Evolutionary conservation across 2,797 vertebrate species (phyloP).

Genomic region (Phataginus tetradactyla): DNA sequence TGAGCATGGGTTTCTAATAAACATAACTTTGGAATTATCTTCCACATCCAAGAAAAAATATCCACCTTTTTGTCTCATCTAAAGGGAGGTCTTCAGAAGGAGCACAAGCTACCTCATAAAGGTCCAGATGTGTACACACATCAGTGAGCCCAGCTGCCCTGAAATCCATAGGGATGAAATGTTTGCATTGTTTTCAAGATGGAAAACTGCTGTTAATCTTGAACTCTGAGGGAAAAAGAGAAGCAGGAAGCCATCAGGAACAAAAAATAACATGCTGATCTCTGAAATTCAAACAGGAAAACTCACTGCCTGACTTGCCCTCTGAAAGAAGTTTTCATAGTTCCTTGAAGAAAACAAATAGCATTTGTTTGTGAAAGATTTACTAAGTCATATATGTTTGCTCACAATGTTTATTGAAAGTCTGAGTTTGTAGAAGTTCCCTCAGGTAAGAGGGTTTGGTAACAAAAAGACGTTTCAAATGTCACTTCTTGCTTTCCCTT

Average conservation of each 20-base stretch:
- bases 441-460: background rate
- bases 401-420: background rate
- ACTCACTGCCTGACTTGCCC: background rate
- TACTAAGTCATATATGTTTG: background rate
- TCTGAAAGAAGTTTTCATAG: conserved; percentile 20
- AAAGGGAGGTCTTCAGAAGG: background rate
- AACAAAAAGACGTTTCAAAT: background rate
- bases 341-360: conserved; percentile 48
- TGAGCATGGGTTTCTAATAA: background rate
- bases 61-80: background rate
- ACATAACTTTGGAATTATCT: background rate
- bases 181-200: conserved; percentile 25
- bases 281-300: conserved; percentile 52
- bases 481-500: background rate
- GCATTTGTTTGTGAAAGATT: conserved; percentile 5
- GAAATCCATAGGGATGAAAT: background rate
- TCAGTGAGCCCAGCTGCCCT: background rate
- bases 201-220: conserved; percentile 48
- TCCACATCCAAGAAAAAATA: background rate
- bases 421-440: background rate
- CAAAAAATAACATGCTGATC: conserved; percentile 46
- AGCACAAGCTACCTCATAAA: background rate
- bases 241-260: conserved; percentile 53
- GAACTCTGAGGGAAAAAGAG: conserved; percentile 42
- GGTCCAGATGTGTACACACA: background rate